Conservation (phyloP, 2,888 invertebrate genomes). For the Epirrita christyi region DNA sequence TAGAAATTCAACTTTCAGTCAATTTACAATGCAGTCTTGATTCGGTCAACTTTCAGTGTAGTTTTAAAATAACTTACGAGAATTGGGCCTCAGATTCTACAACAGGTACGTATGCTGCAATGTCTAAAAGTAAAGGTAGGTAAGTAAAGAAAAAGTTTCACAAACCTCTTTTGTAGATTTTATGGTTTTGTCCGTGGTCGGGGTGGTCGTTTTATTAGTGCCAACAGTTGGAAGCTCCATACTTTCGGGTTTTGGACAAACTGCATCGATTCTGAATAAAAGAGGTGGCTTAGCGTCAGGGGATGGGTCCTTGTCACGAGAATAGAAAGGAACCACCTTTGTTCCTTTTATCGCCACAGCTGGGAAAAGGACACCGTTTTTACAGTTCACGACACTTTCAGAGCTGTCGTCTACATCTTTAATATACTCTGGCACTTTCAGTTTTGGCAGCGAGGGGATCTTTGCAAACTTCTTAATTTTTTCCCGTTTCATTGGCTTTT, state of each 20-base stretch:
- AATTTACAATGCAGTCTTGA: no score
- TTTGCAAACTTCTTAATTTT: constrained; percentile 30
- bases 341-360: constrained; percentile 47
- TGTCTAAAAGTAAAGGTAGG: no score
- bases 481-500: constrained; percentile 17
- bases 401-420: constrained; percentile 28
- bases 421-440: constrained; percentile 21
- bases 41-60: no score
- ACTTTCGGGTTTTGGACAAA: constrained; percentile 2
- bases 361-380: constrained; percentile 4
- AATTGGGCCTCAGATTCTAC: no score
- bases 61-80: no score
- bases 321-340: constrained; percentile 37
- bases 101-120: no score
- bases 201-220: neutral
- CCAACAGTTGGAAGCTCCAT: neutral
- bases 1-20: no score
- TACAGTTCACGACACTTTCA: constrained; percentile 46
- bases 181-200: neutral
- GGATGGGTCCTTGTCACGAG: constrained; percentile 15
- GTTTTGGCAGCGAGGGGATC: constrained; percentile 36
- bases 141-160: neutral
- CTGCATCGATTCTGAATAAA: constrained; percentile 1
- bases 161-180: constrained; percentile 1
- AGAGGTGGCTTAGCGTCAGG: constrained; percentile 1